Base-by-base conservation (phyloP, 2,113 vertebrate species). In the Osmerus eperlanus region DNA sequence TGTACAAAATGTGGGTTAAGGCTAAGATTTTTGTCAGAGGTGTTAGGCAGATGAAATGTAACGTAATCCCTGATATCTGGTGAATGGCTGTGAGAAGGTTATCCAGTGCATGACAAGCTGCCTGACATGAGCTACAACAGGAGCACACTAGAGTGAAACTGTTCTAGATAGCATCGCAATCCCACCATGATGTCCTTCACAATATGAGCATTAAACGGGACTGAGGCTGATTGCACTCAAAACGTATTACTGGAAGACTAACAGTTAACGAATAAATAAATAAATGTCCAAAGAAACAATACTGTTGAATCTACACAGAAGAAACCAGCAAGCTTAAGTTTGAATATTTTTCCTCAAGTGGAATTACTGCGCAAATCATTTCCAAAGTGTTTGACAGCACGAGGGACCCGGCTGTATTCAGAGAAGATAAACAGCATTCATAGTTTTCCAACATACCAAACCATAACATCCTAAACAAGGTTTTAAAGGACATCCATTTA, bases 51-150 rank as follows among this genome's bases (percentile, higher is more conserved):
- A 88, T 89, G 84, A 91, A 85, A 76, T 78, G 78, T 89, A 89
- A 88, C 77, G 76, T 90, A 86, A 90, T 93, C 92, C 91, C 92
- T 92, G 92, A 93, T 91, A 89, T 91, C 84, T 89, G 88, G 89
- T 84, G 84, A 88, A 90, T 84, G 88, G 89, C 86, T 89, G 88
- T 81, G 82, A 90, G 86, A 86, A 87, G 74, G 76, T 83, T 86
- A 78, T 81, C 78, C 79, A 83, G 87, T 89, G 88, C 88, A 89
- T 86, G 89, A 86, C 72, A 87, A 89, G 82, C 84, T 88, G 87
- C 88, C 84, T 82, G 32, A 84, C 80, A 78, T 71, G 80, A 85
- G 82, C 62, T 68, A 67, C 82, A 84, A 23, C 58, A 69, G 28
- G 54, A 83, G 75, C 84, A 81, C 77, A 74, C 73, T 75, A 51